Percentiles rank a stretch among this genome's conserved stretches.
These are phyloP conservation scores for Esox masquinongy DNA, from an alignment of 2,797 vertebrate genomes.

Conservation along the genomic window DNA sequence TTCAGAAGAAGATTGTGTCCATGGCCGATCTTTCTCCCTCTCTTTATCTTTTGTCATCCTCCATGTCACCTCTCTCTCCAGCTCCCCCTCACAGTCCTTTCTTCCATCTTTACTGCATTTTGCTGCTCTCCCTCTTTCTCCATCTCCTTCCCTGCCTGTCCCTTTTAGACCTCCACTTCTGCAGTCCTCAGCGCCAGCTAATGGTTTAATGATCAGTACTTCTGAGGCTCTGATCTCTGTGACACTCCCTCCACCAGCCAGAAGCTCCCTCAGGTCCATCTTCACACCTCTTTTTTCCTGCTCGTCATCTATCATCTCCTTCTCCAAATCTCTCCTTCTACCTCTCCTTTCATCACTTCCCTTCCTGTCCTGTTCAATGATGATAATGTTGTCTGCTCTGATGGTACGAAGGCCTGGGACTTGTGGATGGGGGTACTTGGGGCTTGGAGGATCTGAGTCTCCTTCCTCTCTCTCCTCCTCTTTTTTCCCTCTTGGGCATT, in stretches of 20 bases:
- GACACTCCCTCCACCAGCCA: conserved; percentile 72
- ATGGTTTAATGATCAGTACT: conserved; percentile 76
- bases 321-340: conserved; percentile 51
- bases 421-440: conserved; percentile 31
- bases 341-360: conserved; percentile 47
- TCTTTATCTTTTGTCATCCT: conserved; percentile 53
- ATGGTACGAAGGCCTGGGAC: conserved; percentile 69
- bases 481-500: conserved; percentile 39
- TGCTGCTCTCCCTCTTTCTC: conserved; percentile 31
- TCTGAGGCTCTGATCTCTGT: conserved; percentile 77
- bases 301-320: conserved; percentile 57
- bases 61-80: conserved; percentile 53
- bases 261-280: conserved; percentile 74
- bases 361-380: conserved; percentile 74
- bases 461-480: conserved; percentile 47
- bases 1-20: conserved; percentile 57
- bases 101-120: conserved; percentile 41
- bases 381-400: conserved; percentile 79
- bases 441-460: conserved; percentile 35
- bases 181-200: conserved; percentile 41
- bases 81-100: conserved; percentile 48
- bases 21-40: conserved; percentile 52
- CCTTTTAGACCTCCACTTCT: conserved; percentile 29
- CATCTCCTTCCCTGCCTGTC: conserved; percentile 41
- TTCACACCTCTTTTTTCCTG: conserved; percentile 66